Evolutionary conservation across 2,888 invertebrate genomes (phyloP).

Genomic region (Acleris sparsana): DNA sequence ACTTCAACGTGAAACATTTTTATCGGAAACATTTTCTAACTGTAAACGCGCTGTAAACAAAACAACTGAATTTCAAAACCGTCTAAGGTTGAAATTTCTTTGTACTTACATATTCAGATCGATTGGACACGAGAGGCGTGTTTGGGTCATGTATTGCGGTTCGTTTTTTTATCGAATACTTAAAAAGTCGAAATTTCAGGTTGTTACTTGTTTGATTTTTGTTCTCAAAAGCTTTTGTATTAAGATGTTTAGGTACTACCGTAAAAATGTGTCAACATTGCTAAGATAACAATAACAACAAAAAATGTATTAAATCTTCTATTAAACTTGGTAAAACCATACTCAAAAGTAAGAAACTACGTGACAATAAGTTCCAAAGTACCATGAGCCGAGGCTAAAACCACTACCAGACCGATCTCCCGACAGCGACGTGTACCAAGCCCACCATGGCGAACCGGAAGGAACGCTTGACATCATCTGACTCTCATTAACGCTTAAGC

Average conservation of each 20-base stretch:
- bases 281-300: too few species aligned
- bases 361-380: background rate
- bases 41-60: constrained; percentile 15
- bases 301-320: too few species aligned
- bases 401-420: background rate
- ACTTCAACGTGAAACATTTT: constrained; percentile 58
- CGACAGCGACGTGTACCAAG: background rate
- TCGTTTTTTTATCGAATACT: constrained; percentile 34
- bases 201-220: too few species aligned
- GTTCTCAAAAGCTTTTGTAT: too few species aligned
- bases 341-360: too few species aligned
- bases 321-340: too few species aligned
- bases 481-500: background rate
- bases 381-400: background rate
- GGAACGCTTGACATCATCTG: background rate
- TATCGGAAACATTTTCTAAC: constrained; percentile 49
- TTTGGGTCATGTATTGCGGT: constrained; percentile 50
- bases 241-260: too few species aligned
- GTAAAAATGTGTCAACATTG: too few species aligned
- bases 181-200: constrained; percentile 20
- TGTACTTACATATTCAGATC: constrained; percentile 44
- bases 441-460: background rate
- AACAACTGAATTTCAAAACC: constrained; percentile 22
- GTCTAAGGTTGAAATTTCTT: constrained; percentile 41
- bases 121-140: constrained; percentile 53